These are phyloP conservation scores for Adelges cooleyi DNA, from an alignment of 1,140 invertebrate species.

Conservation along the genomic window DNA sequence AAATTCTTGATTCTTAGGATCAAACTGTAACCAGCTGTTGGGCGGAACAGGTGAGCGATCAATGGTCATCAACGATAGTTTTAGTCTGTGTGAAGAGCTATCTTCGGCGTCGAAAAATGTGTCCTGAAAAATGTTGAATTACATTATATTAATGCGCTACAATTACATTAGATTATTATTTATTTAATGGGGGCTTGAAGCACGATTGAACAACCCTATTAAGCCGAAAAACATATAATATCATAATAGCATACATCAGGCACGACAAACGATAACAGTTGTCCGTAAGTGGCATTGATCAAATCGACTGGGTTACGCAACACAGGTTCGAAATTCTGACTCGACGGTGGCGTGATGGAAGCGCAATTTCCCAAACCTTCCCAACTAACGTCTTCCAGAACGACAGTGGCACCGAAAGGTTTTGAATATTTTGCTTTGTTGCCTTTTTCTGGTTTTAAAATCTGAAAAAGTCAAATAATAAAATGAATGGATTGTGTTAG, in stretches of 20 bases:
- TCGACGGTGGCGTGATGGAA: slow-evolving; percentile 38
- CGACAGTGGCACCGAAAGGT: background rate
- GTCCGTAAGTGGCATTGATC: slow-evolving; percentile 64
- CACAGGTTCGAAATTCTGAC: slow-evolving; percentile 57
- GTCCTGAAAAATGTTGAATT: slow-evolving; percentile 45
- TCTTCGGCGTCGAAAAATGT: slow-evolving; percentile 84
- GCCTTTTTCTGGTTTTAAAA: slow-evolving; percentile 16
- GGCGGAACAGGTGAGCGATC: slow-evolving; percentile 53
- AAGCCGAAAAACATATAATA: background rate
- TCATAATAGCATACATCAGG: slow-evolving; percentile 45
- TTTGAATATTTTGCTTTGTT: background rate
- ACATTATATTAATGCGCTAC: background rate
- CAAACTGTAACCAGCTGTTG: slow-evolving; percentile 80
- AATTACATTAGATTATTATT: background rate
- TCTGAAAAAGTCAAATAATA: background rate
- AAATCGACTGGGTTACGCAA: slow-evolving; percentile 73
- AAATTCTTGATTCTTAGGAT: slow-evolving; percentile 77
- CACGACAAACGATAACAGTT: slow-evolving; percentile 65
- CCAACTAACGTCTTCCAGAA: slow-evolving; percentile 36
- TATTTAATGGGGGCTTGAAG: background rate
- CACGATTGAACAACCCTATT: no score
- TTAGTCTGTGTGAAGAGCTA: slow-evolving; percentile 57
- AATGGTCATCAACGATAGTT: slow-evolving; percentile 58
- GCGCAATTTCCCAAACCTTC: slow-evolving; percentile 50
- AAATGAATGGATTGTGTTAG: background rate